Evolutionary conservation across 2,888 invertebrate species (phyloP), one percentile per base, ranked within the genome.

Genomic region (Dryobota labecula): DNA sequence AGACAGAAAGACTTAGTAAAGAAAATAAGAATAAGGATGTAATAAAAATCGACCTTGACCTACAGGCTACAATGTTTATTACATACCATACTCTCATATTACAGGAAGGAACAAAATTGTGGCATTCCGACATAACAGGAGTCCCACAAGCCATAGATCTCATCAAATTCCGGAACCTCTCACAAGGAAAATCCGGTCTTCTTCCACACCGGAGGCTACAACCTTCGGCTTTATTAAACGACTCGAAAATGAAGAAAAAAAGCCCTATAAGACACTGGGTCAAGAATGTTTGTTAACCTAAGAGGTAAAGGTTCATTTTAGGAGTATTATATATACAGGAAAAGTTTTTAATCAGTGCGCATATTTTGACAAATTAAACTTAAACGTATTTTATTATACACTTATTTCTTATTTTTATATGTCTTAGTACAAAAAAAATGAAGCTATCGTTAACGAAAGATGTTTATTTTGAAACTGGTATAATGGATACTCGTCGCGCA

Each of bases 151-250:
- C 36, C 24, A 45, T 53, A 76, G 57, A 73, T 68, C n/a, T 49
- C 61, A 78, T 51, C 18, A 47, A 54, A 60, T 41, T 57, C 58
- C 57, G 47, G 53, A 1, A 8, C 11, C 11, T 43, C 41, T 61
- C 36, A 56, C 15, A 41, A 73, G 79, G 60, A 79, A 57, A 79
- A 73, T 76, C 65, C 72, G 45, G 57, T 38, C 49, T 2, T 65
- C 36, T 41, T 56, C 38, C 43, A 60, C 56, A 53, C 41, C 6
- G 30, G 47, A 79, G 61, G 49, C n/a, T 27, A 9, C 20, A 24
- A 61, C 38, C 76, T 65, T 79, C 45, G 33, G 30, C 8, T 47
- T 73, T 61, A 79, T 62, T 73, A 73, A 62, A 79, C 27, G 36
- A 36, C 51, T 47, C 13, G 15, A 41, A 51, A 45, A 65, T 33